Evolutionary conservation across 2,888 invertebrate species (phyloP), one percentile per base, ranked within the genome.

Genomic region (Drosophila mulleri): DNA sequence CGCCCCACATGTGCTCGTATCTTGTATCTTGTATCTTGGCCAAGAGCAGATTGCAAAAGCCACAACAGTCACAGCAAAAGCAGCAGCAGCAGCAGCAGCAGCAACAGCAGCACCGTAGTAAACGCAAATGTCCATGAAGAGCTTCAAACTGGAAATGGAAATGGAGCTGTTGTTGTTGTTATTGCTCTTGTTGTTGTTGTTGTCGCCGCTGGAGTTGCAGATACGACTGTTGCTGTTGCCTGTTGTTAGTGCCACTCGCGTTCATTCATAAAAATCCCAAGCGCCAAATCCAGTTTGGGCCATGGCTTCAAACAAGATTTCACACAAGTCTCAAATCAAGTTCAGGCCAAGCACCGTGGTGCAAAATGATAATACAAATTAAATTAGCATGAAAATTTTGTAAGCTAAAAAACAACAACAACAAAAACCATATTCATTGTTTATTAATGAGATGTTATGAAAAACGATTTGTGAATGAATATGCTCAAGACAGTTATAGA

Each of bases 191-290:
- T 14, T 47, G 39, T 18, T 39, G 53, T 48, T 59, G 64, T 20
- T 68, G 61, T 45, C 18, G 66, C 44, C 29, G 52, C 48, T 61
- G 54, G n/a, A 41, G 48, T 16, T 56, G 67, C 48, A 57, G 42
- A 59, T 48, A 57, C 45, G 35, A n/a, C 23, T 41, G 20, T 50
- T 65, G 65, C 32, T 35, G 39, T 50, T 60, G 66, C 42, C 42
- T 70, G 62, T 52, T 75, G 79, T 63, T 73, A 65, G 59, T 82
- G 72, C 69, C 77, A 76, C 69, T 87, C 79, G 73, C 72, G 75
- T 89, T 90, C 88, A 89, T 89, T 89, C 88, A 89, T 90, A 89
- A 89, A 88, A 89, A 87, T 90, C 90, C 74, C 85, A 82, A 85
- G 88, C 82, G 75, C 84, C 72, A 88, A 89, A 89, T 89, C 89